A percentile compares a stretch with the other conserved stretches of the same genome.
Conservation (phyloP, 2,797 vertebrate species). For the Glossophaga mutica region DNA sequence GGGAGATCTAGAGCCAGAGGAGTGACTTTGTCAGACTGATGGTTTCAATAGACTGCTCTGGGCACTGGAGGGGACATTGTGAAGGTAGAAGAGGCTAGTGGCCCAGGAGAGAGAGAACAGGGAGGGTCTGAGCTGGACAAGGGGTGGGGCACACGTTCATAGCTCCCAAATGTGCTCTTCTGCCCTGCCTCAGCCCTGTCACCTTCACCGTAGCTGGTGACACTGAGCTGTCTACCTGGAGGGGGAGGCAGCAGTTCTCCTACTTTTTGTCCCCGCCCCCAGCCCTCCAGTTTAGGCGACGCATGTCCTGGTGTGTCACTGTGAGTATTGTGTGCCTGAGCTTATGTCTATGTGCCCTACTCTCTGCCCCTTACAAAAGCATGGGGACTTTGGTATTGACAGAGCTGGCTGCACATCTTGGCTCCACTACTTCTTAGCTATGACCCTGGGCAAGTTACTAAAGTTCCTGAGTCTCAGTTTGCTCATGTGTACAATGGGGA, state of each 20-base stretch:
- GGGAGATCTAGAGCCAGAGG: not conserved
- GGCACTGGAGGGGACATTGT: not conserved
- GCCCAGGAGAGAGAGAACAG: not conserved
- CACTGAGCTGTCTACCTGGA: not conserved
- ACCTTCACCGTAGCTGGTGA: not conserved
- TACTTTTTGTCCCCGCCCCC: not conserved
- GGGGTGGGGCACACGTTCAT: fast-evolving
- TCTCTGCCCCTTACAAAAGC: not conserved
- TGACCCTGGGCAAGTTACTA: not conserved
- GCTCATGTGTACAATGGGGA: not conserved
- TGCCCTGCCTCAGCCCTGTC: not conserved
- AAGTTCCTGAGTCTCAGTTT: not conserved
- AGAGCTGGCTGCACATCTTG: not conserved
- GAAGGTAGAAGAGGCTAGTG: not conserved
- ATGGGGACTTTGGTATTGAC: not conserved
- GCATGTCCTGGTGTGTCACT: not conserved
- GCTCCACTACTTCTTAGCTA: not conserved
- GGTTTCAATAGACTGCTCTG: not conserved
- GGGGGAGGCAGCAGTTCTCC: not conserved
- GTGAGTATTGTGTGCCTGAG: not conserved
- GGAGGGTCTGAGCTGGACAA: not conserved
- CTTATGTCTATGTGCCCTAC: not conserved
- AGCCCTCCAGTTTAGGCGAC: not conserved
- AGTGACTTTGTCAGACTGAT: not conserved
- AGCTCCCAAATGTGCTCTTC: not conserved